phyloP scores from a whole-genome alignment of 2,888 invertebrate genomes.

The Ormyrus labotus region DNA sequence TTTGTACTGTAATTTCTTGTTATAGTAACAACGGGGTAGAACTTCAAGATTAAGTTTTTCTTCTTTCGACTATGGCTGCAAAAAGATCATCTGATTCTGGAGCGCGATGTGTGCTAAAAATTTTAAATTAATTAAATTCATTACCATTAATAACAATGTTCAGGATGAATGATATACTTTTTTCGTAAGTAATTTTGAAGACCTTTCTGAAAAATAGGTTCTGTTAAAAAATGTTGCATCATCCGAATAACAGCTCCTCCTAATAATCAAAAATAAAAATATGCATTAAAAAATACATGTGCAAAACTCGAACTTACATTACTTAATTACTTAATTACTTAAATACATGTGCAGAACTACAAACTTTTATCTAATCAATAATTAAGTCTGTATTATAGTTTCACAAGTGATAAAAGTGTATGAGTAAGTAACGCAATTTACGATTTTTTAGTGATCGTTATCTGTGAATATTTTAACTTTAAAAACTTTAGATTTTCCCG shows the following conservation, averaged over 20 bases:
- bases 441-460: constrained; percentile 35
- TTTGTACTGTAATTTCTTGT: no score
- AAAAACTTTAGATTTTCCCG: constrained; percentile 38
- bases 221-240: not conserved
- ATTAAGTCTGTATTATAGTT: constrained; percentile 25
- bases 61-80: no score
- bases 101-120: not conserved
- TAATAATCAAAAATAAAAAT: not conserved
- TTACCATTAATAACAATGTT: not conserved
- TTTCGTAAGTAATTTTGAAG: not conserved
- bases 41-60: no score
- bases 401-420: constrained; percentile 15
- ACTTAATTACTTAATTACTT: no score
- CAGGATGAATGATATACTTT: not conserved
- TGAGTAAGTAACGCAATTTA: constrained; percentile 6
- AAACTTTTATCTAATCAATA: constrained; percentile 48
- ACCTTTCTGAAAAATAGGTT: not conserved
- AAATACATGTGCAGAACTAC: not conserved
- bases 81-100: not conserved
- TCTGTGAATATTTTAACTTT: constrained; percentile 16
- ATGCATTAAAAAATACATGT: not conserved
- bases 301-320: no score
- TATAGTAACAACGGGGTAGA: no score
- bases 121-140: not conserved
- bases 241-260: not conserved